Conservation (phyloP, 1,140 invertebrate species). For the Brachionus rotundiformis region DNA sequence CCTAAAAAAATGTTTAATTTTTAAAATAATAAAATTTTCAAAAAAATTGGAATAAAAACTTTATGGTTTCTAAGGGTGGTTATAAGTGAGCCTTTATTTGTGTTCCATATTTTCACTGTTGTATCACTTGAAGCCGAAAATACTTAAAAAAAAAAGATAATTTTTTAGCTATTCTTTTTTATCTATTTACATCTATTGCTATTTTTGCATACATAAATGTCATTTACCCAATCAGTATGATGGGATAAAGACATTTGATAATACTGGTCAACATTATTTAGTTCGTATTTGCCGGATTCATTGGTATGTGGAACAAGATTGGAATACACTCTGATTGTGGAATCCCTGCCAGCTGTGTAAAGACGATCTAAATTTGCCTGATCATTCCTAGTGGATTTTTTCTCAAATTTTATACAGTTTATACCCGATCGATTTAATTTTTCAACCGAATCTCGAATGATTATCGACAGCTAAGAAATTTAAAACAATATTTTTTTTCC, state of each 20-base stretch:
- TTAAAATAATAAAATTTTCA: background rate
- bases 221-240: slow-evolving; percentile 99
- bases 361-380: slow-evolving; percentile 70
- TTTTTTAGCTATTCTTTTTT: slow-evolving; percentile 43
- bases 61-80: slow-evolving; percentile 86
- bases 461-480: slow-evolving; percentile 83
- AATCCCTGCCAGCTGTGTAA: slow-evolving; percentile 95
- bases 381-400: slow-evolving; percentile 66
- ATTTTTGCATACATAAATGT: slow-evolving; percentile 93
- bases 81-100: slow-evolving; percentile 88
- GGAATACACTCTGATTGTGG: slow-evolving; percentile 78
- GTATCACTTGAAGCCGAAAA: slow-evolving; percentile 98
- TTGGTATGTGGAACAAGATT: slow-evolving; percentile 7
- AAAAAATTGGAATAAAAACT: slow-evolving; percentile 55
- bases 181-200: slow-evolving; percentile 79
- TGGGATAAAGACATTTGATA: slow-evolving; percentile 87
- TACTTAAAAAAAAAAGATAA: slow-evolving; percentile 69
- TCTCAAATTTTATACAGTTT: slow-evolving; percentile 91
- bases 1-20: slow-evolving; percentile 68
- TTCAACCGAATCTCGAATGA: slow-evolving; percentile 94
- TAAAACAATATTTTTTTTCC: background rate
- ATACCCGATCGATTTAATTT: slow-evolving; percentile 88
- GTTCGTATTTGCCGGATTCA: background rate
- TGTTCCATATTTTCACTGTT: slow-evolving; percentile 99
- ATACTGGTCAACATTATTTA: slow-evolving; percentile 68